Base-by-base conservation (phyloP, 2,888 invertebrate species). In the Melanostoma mellinum region DNA sequence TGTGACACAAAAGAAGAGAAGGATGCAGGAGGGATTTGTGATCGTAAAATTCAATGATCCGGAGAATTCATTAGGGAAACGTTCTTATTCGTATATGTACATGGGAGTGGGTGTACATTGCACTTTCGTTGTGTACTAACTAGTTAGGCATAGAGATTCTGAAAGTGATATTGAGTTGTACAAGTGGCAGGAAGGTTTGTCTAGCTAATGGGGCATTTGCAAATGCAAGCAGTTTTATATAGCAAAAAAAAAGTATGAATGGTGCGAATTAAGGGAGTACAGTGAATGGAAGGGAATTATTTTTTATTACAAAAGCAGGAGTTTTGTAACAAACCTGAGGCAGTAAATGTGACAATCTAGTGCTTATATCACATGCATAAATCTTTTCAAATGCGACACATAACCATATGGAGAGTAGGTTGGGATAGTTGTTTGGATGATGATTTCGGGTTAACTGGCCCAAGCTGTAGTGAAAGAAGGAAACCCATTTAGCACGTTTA, bases 11-110 rank as follows among this genome's bases (percentile, higher is more conserved):
- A 2, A 56, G 38, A 5, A 50, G 10, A 30, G n/a, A 4, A 3
- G 44, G 38, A 3, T 6, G 60, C 10, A 36, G n/a, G 38, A 0
- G n/a, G 20, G 32, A 42, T 67, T 65, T 78, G 52, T 6, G 71
- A 40, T 84, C 79, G 79, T 84, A 84, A 84, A 84, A 79, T 74
- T 78, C 74, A 84, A 84, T 75, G 84, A 75, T 84, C 79, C 84
- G 74, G 30, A 67, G 84, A 84, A 84, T 84, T 75, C 79, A 78
- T 84, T 79, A 75, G 72, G 53, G 58, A 61, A 71, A 76, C 40
- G 55, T 50, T 72, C 40, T 44, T 71, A 40, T 61, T 1, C 20
- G 20, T 20, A 20, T 20, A 20, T 48, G 68, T 72, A 50, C 32
- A 33, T 55, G 65, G 56, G 77, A 50, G 53, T 71, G 38, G 35